These are phyloP conservation scores for Octomys mimax DNA, from an alignment of 2,797 vertebrate genomes.

Conservation along the genomic window DNA sequence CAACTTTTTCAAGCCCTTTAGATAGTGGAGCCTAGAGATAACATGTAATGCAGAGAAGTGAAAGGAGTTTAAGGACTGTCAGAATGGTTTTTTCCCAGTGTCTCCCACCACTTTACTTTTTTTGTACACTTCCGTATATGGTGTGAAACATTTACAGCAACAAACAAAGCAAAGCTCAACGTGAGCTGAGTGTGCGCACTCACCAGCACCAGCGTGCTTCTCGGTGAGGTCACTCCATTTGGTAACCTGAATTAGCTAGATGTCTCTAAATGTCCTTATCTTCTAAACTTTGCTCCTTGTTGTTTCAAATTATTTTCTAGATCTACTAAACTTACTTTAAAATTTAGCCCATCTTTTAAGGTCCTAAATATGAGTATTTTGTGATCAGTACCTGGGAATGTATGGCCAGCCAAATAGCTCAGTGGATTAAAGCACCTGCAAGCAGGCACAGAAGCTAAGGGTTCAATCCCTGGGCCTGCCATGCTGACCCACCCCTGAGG, in stretches of 20 bases:
- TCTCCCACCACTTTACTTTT: not conserved
- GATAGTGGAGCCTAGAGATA: not conserved
- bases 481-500: too few species aligned
- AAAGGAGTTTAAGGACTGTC: not conserved
- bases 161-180: not conserved
- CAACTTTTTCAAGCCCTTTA: conserved; percentile 3
- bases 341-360: not conserved
- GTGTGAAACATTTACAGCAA: not conserved
- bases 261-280: not conserved
- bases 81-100: not conserved
- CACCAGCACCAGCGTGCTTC: not conserved
- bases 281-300: not conserved
- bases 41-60: not conserved
- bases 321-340: not conserved
- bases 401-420: not conserved
- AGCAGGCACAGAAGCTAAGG: too few species aligned
- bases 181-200: not conserved
- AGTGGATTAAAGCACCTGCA: too few species aligned
- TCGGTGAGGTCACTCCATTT: not conserved
- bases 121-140: too few species aligned
- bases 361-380: not conserved
- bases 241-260: not conserved
- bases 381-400: not conserved
- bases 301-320: not conserved
- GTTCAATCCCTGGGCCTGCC: too few species aligned